Conservation (phyloP, 2,888 invertebrate species). For the Drosophila vallismaia region DNA sequence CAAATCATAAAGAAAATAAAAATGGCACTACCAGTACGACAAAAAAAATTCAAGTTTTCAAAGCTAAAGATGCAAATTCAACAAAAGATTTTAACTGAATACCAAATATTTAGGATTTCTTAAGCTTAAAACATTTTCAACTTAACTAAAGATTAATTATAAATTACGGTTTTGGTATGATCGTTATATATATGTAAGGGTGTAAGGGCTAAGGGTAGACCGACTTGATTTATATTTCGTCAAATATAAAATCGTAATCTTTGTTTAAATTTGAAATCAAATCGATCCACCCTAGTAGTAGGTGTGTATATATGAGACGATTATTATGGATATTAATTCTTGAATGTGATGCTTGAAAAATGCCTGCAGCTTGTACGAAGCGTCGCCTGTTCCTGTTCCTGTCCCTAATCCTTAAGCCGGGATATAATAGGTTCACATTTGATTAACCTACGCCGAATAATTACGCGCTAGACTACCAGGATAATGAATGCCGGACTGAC, state of each 20-base stretch:
- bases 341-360: slow-evolving; percentile 51
- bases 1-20: slow-evolving; percentile 37
- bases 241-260: neutral
- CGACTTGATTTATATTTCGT: neutral
- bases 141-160: slow-evolving; percentile 40
- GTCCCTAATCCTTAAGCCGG: slow-evolving; percentile 1
- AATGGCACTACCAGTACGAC: slow-evolving; percentile 67
- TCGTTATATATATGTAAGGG: slow-evolving; percentile 34
- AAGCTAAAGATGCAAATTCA: slow-evolving; percentile 21
- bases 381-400: slow-evolving; percentile 7
- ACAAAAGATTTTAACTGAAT: slow-evolving; percentile 27
- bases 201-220: slow-evolving; percentile 4
- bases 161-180: slow-evolving; percentile 71
- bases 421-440: slow-evolving; percentile 31
- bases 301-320: slow-evolving; percentile 30
- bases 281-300: neutral
- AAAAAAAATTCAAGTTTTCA: slow-evolving; percentile 14
- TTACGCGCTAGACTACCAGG: slow-evolving; percentile 66
- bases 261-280: neutral
- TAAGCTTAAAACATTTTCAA: slow-evolving; percentile 32
- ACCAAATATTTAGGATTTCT: slow-evolving; percentile 14
- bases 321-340: slow-evolving; percentile 41
- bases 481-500: neutral
- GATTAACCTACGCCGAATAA: slow-evolving; percentile 73
- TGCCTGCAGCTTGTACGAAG: slow-evolving; percentile 33